Evolutionary conservation across 2,888 invertebrate genomes (phyloP).

Genomic region (Megastigmus dorsalis): DNA sequence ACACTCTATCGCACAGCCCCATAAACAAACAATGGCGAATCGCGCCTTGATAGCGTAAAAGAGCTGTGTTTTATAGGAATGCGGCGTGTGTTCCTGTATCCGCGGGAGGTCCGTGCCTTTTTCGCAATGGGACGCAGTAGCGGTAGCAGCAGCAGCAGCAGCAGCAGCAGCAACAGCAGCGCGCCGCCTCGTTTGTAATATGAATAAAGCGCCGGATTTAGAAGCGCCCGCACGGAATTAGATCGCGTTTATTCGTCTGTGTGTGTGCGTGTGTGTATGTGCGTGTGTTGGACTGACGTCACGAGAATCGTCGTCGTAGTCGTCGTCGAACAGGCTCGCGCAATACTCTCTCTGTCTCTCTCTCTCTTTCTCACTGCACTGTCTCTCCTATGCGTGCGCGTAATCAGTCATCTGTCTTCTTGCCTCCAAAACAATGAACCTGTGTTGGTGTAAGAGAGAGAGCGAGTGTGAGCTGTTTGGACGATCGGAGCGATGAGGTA

Average conservation of each 20-base stretch:
- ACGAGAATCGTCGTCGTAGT: constrained; percentile 49
- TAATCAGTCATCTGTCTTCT: constrained; percentile 52
- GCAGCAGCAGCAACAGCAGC: no score
- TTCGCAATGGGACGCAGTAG: constrained; percentile 10
- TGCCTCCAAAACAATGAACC: constrained; percentile 57
- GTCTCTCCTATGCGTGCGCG: constrained; percentile 24
- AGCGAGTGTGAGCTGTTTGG: no score
- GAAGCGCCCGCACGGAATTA: constrained; percentile 67
- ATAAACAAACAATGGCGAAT: no score
- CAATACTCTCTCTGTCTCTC: background rate
- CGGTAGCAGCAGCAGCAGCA: no score
- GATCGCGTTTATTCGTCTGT: constrained; percentile 66
- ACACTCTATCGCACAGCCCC: background rate
- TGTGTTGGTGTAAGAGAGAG: no score
- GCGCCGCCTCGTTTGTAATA: constrained; percentile 68
- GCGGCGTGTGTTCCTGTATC: no score
- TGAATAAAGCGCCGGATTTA: constrained; percentile 72
- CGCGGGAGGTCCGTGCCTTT: constrained; percentile 11
- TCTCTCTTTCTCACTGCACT: constrained; percentile 42
- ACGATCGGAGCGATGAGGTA: no score
- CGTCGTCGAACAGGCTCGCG: no score
- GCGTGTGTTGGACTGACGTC: constrained; percentile 62
- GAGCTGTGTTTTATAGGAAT: no score
- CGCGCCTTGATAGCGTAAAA: no score
- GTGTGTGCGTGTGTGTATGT: constrained; percentile 56